These are phyloP conservation scores for Gnatocerus cornutus DNA, from an alignment of 2,888 invertebrate species.

Conservation along the genomic window DNA sequence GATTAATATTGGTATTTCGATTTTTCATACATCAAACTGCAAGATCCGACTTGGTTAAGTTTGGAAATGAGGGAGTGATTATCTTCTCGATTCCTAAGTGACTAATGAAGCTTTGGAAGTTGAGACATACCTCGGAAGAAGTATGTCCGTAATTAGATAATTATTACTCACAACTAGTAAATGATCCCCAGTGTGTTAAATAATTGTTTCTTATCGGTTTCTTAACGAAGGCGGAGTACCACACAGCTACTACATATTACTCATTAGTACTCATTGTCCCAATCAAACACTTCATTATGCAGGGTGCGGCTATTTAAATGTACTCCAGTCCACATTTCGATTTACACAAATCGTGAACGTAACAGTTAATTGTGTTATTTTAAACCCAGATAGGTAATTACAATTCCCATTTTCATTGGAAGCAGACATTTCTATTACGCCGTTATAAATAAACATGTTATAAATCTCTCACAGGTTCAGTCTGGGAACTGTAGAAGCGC, in stretches of 20 bases:
- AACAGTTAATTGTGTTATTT: slow-evolving; percentile 24
- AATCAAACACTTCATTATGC: slow-evolving; percentile 15
- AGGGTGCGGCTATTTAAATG: slow-evolving; percentile 8
- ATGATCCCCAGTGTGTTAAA: background rate
- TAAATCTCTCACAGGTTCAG: slow-evolving; percentile 20
- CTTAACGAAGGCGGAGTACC: background rate
- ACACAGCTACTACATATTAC: background rate
- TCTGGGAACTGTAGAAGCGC: slow-evolving; percentile 5
- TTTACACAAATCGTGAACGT: slow-evolving; percentile 9
- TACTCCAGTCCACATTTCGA: background rate
- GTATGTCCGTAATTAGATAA: slow-evolving; percentile 17
- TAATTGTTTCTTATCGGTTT: slow-evolving; percentile 6
- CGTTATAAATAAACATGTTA: slow-evolving; percentile 29
- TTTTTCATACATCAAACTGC: no score
- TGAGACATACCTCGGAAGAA: background rate
- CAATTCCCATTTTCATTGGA: slow-evolving; percentile 22
- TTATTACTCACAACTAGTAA: background rate
- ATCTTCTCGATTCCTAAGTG: no score
- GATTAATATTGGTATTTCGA: background rate
- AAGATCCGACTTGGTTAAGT: no score
- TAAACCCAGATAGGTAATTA: slow-evolving; percentile 19
- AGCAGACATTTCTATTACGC: slow-evolving; percentile 21
- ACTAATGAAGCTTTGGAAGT: no score
- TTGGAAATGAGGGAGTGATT: no score
- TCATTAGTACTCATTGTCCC: slow-evolving; percentile 13